Percentiles rank a stretch among this genome's conserved stretches.
Evolutionary conservation across 1,140 invertebrate species (phyloP).

Genomic region (Cyrtorhinus lividipennis): DNA sequence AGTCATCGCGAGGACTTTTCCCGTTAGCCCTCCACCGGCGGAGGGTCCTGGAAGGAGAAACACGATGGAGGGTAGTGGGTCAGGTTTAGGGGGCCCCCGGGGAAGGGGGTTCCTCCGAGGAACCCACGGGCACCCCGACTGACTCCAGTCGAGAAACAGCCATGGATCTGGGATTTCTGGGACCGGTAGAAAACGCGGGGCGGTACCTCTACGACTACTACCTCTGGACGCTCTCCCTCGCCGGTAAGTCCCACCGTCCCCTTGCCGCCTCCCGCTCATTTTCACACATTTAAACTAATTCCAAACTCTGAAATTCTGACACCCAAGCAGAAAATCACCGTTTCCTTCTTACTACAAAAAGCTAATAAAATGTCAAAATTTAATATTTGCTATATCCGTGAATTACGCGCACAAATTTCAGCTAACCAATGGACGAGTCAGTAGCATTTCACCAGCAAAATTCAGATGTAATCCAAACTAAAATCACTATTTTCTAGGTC

Average conservation of each 20-base stretch:
- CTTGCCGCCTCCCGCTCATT: not conserved
- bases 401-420: too few species aligned
- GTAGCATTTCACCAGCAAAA: too few species aligned
- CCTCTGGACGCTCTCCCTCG: constrained; percentile 50
- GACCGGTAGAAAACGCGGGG: not conserved
- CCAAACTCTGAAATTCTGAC: too few species aligned
- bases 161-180: constrained; percentile 4
- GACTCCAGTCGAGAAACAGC: not conserved
- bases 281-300: too few species aligned
- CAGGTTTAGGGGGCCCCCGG: not conserved
- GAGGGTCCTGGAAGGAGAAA: not conserved
- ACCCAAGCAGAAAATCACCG: too few species aligned
- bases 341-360: too few species aligned
- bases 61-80: constrained; percentile 5
- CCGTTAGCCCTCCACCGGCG: not conserved
- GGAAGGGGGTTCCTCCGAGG: not conserved
- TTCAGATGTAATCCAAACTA: too few species aligned
- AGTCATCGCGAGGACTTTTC: constrained; percentile 8
- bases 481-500: too few species aligned
- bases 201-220: constrained; percentile 45
- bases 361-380: too few species aligned
- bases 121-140: not conserved
- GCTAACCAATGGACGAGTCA: too few species aligned
- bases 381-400: too few species aligned
- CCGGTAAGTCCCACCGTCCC: constrained; percentile 36